These are phyloP conservation scores for Virgularia gustaviana DNA, from an alignment of 92 coral and sea anemone species.

Conservation along the genomic window DNA sequence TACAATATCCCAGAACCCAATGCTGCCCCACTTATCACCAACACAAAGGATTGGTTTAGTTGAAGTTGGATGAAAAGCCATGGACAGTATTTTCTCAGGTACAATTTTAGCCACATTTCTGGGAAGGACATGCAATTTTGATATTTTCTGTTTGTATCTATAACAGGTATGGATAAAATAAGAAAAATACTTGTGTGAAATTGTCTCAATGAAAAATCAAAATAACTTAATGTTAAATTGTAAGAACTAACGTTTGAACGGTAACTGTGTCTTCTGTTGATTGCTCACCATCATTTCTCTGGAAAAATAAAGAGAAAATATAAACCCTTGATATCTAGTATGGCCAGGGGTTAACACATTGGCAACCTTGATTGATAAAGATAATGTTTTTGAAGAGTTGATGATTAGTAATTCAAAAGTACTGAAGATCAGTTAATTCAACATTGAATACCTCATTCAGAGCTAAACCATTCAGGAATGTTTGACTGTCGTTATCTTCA, in stretches of 20 bases:
- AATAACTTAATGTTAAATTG: too few species aligned
- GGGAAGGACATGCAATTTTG: slow-evolving; percentile 14
- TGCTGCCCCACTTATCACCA: slow-evolving; percentile 76
- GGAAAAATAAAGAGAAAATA: too few species aligned
- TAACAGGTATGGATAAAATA: too few species aligned
- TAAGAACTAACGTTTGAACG: too few species aligned
- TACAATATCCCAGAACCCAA: slow-evolving; percentile 98
- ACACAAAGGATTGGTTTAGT: slow-evolving; percentile 68
- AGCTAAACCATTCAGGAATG: slow-evolving; percentile 33
- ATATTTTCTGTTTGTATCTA: slow-evolving; percentile 20
- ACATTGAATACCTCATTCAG: not conserved
- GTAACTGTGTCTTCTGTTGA: too few species aligned
- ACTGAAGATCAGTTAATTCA: not conserved
- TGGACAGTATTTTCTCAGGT: slow-evolving; percentile 66
- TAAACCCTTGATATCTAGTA: too few species aligned
- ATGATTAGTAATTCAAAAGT: not conserved
- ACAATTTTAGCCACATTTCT: slow-evolving; percentile 72
- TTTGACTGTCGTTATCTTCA: slow-evolving; percentile 61
- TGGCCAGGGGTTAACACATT: too few species aligned
- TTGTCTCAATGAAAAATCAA: too few species aligned
- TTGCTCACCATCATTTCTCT: too few species aligned
- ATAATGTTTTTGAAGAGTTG: not conserved
- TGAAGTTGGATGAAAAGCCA: slow-evolving; percentile 67
- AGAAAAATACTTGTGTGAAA: too few species aligned
- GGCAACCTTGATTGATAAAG: too few species aligned